Evolutionary conservation across 2,888 invertebrate species (phyloP).

Genomic region (Netelia inedita): DNA sequence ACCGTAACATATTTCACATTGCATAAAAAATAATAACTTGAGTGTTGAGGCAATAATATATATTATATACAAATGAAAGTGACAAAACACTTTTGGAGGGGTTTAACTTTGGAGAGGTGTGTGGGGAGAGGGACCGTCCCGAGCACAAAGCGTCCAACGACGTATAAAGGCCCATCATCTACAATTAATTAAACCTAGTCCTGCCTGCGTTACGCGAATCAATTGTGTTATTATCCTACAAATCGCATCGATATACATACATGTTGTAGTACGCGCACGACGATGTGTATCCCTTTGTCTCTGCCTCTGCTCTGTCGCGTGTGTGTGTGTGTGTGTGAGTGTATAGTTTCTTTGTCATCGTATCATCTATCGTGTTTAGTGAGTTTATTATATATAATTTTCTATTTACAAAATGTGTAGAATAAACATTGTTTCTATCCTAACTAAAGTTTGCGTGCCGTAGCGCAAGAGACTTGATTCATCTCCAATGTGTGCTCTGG

Average conservation of each 20-base stretch:
- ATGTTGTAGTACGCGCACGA: background rate
- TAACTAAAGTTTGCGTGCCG: constrained; percentile 83
- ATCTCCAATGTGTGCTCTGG: constrained; percentile 44
- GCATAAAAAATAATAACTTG: constrained; percentile 79
- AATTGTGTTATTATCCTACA: constrained; percentile 68
- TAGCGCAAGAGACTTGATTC: constrained; percentile 79
- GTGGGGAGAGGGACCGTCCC: constrained; percentile 76
- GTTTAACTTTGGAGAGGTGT: constrained; percentile 77
- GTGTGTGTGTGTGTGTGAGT: constrained; percentile 66
- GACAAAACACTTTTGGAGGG: constrained; percentile 79
- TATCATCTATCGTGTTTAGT: constrained; percentile 67
- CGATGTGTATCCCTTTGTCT: constrained; percentile 30
- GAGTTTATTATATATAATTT: constrained; percentile 69
- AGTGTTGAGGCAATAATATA: constrained; percentile 78
- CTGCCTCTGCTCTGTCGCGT: constrained; percentile 36
- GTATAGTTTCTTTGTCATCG: constrained; percentile 68
- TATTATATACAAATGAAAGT: constrained; percentile 80
- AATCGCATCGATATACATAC: constrained; percentile 53
- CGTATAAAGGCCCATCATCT: constrained; percentile 79
- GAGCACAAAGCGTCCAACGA: constrained; percentile 78
- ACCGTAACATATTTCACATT: constrained; percentile 76
- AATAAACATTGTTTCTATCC: constrained; percentile 81
- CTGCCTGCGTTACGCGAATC: constrained; percentile 77
- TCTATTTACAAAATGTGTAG: constrained; percentile 82
- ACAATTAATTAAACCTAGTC: constrained; percentile 78